Evolutionary conservation across 2,888 invertebrate genomes (phyloP), one percentile per base, ranked within the genome.

Genomic region (Acronicta psi): DNA sequence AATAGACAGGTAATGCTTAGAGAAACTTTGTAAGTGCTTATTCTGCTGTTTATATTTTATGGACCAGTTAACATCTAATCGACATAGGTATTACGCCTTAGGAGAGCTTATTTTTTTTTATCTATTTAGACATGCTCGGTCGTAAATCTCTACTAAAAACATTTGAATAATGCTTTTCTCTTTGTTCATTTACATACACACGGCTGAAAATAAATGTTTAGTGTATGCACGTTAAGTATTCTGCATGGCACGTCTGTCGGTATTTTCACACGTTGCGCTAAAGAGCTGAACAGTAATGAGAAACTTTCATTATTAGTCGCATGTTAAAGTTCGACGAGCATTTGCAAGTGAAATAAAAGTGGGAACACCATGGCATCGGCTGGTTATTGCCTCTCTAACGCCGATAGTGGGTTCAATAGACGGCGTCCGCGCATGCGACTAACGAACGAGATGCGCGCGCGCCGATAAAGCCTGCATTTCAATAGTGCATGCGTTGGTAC

Each of bases 401-500:
- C 90, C 84, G 85, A 88, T 89, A 85, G 86, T 73, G 87, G 79
- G 92, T 91, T 93, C 92, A 92, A 92, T 88, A 92, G 84, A 81
- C 91, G 75, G 77, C 61, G 71, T 68, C 52, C 46, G 87, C 85
- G 84, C 84, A 84, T 77, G 85, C 85, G 80, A 73, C 91, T 93
- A 93, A 93, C 91, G 91, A 93, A 91, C 89, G 81, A 88, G 93
- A 93, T 93, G 86, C 85, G 82, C 87, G 72, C 77, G 80, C 79
- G 73, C 79, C 81, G 93, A 93, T 92, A 92, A 88, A 85, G 80
- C 75, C 83, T 79, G 89, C 87, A 89, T 91, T 92, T 91, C 73
- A 75, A 75, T 73, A 75, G 75, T 46, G 73, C 59, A 75, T 69
- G 75, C 73, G 74, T 72, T 60, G 69, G 47, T 23, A 29, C 56